Percentiles rank a stretch among this genome's conserved stretches.
phyloP scores from a whole-genome alignment of 1,140 invertebrate species.

The Leptinotarsa texana region DNA sequence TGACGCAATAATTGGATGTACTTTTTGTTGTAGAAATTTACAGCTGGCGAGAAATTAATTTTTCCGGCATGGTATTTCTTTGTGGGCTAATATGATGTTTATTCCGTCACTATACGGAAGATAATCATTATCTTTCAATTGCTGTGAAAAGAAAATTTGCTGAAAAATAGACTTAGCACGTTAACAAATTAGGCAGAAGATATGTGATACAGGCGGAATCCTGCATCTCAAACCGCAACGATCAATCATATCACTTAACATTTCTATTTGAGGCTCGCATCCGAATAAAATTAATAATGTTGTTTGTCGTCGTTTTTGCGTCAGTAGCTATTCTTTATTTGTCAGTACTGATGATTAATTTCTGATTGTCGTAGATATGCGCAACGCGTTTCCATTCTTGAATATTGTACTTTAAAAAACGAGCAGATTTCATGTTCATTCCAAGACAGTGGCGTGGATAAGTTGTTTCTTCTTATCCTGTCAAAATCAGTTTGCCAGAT shows the following conservation, averaged over 20 bases:
- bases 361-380: constrained; percentile 25
- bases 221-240: background rate
- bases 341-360: constrained; percentile 27
- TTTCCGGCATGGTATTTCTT: too few relatives aligned
- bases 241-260: constrained; percentile 27
- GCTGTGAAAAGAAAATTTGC: too few relatives aligned
- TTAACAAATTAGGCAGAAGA: too few relatives aligned
- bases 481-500: too few relatives aligned
- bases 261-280: constrained; percentile 21
- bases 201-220: background rate
- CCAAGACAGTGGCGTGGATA: background rate
- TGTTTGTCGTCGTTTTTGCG: constrained; percentile 22
- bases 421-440: constrained; percentile 20
- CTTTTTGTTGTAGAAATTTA: too few relatives aligned
- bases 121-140: too few relatives aligned
- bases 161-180: too few relatives aligned
- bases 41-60: too few relatives aligned
- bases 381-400: background rate
- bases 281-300: constrained; percentile 27
- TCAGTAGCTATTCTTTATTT: constrained; percentile 25
- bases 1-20: too few relatives aligned
- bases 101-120: too few relatives aligned
- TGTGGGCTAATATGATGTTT: too few relatives aligned
- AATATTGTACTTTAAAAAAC: constrained; percentile 21
- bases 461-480: too few relatives aligned